Base-by-base conservation (phyloP, 2,113 vertebrate genomes). In the Lathamus discolor region DNA sequence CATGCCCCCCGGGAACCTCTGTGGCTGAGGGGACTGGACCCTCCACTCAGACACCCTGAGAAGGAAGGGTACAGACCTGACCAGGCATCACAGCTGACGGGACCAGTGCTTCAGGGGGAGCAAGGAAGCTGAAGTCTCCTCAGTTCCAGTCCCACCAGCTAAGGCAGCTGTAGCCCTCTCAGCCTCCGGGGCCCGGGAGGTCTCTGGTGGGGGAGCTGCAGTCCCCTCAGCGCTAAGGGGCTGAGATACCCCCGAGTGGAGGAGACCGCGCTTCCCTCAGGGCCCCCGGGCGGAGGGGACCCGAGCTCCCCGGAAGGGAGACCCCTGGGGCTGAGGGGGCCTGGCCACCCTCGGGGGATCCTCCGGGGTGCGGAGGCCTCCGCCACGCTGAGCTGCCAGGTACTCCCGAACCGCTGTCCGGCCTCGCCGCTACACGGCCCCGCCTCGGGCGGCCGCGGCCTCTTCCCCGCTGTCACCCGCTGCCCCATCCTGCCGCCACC, bases 1-100 rank as follows among this genome's bases (percentile, higher is more conserved):
- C 10, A 9, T 1, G 6, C 7, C 9, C 39, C 9, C 3, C 35
- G 4, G 28, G n/a, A 18, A 18, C 5, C 62, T 3, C 22, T 3
- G 28, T 9, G 11, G 12, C 28, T 29, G 16, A 17, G 11, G 22
- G 24, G 2, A 15, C 12, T 5, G 2, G 28, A 19, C 3, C 5
- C 11, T 6, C 10, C 5, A 3, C 46, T 12, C 33, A 17, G 52
- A 3, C 70, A 55, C 6, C 11, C 4, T 5, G 23, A 31, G 17
- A 2, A 17, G 7, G 2, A 54, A 8, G 14, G 23, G 7, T 15
- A 54, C 63, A 41, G 8, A 54, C 11, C 29, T 2, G 4, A 6
- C 3, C 17, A 12, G 9, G n/a, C 44, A 13, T 20, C 3, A 2
- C 18, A 23, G 49, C 22, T 27, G n/a, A 62, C 17, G 17, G 12